A percentile compares a stretch with the other conserved stretches of the same genome.
Evolutionary conservation across 2,888 invertebrate genomes (phyloP).

Genomic region (Archips crataeganus): DNA sequence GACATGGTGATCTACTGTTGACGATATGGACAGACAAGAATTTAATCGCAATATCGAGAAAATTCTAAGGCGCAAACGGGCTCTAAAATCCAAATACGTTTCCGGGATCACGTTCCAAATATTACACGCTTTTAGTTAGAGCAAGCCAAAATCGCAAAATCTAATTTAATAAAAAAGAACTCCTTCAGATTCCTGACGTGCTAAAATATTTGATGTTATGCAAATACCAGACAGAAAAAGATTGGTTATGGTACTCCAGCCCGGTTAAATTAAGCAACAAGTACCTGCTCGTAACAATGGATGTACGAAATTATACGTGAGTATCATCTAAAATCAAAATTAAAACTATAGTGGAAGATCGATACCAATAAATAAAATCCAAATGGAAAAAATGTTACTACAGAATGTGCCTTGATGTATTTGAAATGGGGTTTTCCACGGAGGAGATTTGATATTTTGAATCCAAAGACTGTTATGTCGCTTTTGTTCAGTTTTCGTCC

Average conservation of each 20-base stretch:
- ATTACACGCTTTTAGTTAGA: constrained; percentile 55
- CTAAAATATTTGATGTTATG: constrained; percentile 59
- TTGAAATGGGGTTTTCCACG: constrained; percentile 50
- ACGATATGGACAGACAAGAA: constrained; percentile 56
- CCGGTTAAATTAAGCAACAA: constrained; percentile 49
- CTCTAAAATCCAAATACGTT: constrained; percentile 57
- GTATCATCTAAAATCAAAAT: constrained; percentile 53
- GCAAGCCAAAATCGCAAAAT: constrained; percentile 58
- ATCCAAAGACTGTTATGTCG: background rate
- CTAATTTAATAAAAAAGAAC: constrained; percentile 49
- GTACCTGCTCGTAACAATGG: constrained; percentile 54
- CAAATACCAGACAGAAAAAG: constrained; percentile 57
- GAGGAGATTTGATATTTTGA: background rate
- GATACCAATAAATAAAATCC: constrained; percentile 61
- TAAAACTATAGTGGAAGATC: constrained; percentile 63
- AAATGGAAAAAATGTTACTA: constrained; percentile 63
- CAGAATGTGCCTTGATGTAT: constrained; percentile 60
- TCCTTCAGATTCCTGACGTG: constrained; percentile 59
- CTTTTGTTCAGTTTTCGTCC: background rate
- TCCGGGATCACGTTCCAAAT: constrained; percentile 57
- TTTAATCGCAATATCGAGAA: constrained; percentile 58
- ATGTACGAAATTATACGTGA: constrained; percentile 64
- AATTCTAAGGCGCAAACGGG: constrained; percentile 51
- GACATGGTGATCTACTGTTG: constrained; percentile 31
- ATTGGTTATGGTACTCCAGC: constrained; percentile 49